phyloP scores from a whole-genome alignment of 1,140 invertebrate species.

The Bombus superbus region DNA sequence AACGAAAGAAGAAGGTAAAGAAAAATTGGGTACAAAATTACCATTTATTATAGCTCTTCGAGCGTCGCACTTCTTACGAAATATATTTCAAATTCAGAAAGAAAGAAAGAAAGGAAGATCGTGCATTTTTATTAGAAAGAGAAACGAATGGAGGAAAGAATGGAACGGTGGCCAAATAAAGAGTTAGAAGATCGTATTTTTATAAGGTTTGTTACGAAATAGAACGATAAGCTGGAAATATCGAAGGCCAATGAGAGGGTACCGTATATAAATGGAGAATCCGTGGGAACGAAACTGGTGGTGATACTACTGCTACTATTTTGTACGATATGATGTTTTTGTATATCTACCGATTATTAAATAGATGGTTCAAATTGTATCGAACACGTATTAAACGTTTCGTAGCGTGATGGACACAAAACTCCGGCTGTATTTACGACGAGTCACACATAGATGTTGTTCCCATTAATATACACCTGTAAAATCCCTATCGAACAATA shows the following conservation, averaged over 20 bases:
- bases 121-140: not conserved
- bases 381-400: conserved; percentile 63
- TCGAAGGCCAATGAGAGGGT: not conserved
- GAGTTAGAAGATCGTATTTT: conserved; percentile 33
- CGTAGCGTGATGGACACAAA: conserved; percentile 48
- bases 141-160: not conserved
- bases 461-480: conserved; percentile 77
- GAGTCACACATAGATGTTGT: conserved; percentile 74
- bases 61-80: too few species aligned
- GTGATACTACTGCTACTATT: conserved; percentile 75
- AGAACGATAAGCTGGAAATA: not conserved
- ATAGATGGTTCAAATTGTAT: conserved; percentile 54
- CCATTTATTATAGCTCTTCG: too few species aligned
- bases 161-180: conserved; percentile 24
- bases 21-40: too few species aligned
- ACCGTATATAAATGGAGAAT: conserved; percentile 46
- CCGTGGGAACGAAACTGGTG: conserved; percentile 66
- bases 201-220: conserved; percentile 20
- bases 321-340: conserved; percentile 79
- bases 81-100: not conserved
- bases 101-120: fast-evolving
- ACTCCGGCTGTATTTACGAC: conserved; percentile 69
- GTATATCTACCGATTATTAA: conserved; percentile 70
- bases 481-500: conserved; percentile 76
- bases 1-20: too few species aligned